These are phyloP conservation scores for Drosophila lacteicornis DNA, from an alignment of 1,140 invertebrate genomes.

Conservation along the genomic window DNA sequence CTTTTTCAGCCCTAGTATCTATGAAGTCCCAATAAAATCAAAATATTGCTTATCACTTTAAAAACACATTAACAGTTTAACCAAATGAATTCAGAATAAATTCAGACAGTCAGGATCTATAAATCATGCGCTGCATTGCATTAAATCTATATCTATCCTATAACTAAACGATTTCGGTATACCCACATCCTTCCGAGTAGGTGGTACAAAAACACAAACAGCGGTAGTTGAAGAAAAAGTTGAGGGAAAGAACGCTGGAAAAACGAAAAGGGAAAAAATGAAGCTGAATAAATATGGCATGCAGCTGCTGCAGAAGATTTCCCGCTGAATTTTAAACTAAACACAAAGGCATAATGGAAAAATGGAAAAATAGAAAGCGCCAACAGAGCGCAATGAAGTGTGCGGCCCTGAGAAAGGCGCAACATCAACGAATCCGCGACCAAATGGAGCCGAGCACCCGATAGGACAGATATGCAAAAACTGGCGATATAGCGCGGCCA, in stretches of 20 bases:
- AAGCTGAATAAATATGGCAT: slow-evolving; percentile 49
- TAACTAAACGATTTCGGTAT: not conserved
- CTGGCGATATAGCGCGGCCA: slow-evolving; percentile 31
- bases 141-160: not conserved
- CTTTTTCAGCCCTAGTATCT: too few species aligned
- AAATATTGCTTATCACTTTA: not conserved
- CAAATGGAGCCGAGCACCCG: slow-evolving; percentile 63
- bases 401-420: slow-evolving; percentile 49
- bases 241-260: not conserved
- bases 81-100: not conserved
- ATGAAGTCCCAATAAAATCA: too few species aligned
- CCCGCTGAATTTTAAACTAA: slow-evolving; percentile 76
- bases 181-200: not conserved
- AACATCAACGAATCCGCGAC: slow-evolving; percentile 30
- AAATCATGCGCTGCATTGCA: too few species aligned
- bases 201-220: slow-evolving; percentile 31
- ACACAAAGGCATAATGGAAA: slow-evolving; percentile 75
- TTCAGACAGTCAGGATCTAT: not conserved
- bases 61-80: not conserved
- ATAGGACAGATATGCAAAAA: slow-evolving; percentile 31
- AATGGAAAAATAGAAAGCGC: slow-evolving; percentile 75
- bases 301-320: slow-evolving; percentile 66
- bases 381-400: slow-evolving; percentile 81
- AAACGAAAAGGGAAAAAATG: slow-evolving; percentile 6
- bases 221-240: slow-evolving; percentile 12